These are phyloP conservation scores for Magallana ariakensis DNA, from an alignment of 1,140 invertebrate species.

Conservation along the genomic window DNA sequence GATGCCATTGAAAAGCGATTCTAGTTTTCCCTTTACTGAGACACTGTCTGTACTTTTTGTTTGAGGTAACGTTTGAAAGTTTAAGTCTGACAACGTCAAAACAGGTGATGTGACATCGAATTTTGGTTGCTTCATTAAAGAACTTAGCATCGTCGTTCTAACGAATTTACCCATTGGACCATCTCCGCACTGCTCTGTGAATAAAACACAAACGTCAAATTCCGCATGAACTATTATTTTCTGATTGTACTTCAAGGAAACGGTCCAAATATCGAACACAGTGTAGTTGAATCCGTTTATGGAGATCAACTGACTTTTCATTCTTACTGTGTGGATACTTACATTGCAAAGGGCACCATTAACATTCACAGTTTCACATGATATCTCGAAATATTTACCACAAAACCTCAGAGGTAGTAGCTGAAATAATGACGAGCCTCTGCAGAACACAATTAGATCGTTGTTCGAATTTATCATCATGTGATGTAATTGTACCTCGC, in stretches of 20 bases:
- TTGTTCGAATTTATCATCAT: background rate
- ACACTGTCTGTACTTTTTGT: too few species aligned
- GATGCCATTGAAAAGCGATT: too few species aligned
- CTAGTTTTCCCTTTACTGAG: too few species aligned
- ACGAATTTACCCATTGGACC: background rate
- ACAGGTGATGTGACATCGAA: background rate
- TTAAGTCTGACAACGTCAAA: too few species aligned
- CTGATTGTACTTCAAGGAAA: background rate
- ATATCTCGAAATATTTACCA: conserved; percentile 4
- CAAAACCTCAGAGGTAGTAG: background rate
- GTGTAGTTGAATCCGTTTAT: background rate
- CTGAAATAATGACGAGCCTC: background rate
- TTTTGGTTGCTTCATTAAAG: background rate
- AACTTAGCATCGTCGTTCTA: background rate
- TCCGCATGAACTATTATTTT: background rate
- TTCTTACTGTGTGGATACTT: background rate
- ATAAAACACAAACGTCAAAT: background rate
- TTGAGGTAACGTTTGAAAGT: too few species aligned
- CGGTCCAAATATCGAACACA: background rate
- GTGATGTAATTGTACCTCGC: background rate
- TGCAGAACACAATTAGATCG: background rate
- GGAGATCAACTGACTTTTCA: background rate
- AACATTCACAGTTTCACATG: background rate
- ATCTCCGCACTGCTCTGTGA: background rate
- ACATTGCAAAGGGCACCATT: background rate